Evolutionary conservation across 2,797 vertebrate species (phyloP), one percentile per base, ranked within the genome.

Genomic region (Pseudochirops corinnae): DNA sequence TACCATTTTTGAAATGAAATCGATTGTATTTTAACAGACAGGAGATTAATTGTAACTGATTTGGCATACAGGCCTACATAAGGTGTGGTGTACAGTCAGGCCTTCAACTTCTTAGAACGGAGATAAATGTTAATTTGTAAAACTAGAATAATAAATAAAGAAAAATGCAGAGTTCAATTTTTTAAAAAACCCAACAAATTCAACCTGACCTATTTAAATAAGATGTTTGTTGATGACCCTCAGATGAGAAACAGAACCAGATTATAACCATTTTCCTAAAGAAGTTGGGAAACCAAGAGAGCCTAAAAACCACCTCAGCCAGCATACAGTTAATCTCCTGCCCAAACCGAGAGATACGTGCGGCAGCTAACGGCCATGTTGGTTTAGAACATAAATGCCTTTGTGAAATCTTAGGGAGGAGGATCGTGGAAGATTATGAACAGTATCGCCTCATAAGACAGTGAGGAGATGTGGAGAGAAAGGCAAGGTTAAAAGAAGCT

Each of bases 1-100:
- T 87, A 26, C 24, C 39, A 46, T 46, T 21, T 82, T 82, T 82
- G 39, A 74, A 39, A 82, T 46, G 67, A 46, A 24, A 87, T 50
- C 26, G 74, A 46, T 87, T 50, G 11, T 50, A 50, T 87, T 87
- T 26, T 82, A 82, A 82, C 74, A 82, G 39, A 87, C 39, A 50
- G 74, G 74, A 87, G 74, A 87, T 87, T 87, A 87, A 87, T 87
- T 87, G 74, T 87, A 87, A 50, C 74, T 50, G 74, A 87, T 87
- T 87, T 87, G 39, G 74, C 33, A 46, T 87, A 24, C 3, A 87
- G 74, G 39, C 74, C 74, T 50, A 9, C 13, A 24, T 50, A 46
- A 26, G 39, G 74, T 46, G 24, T 87, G 74, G 74, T 46, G 24
- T 46, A 28, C 31, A 87, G 74, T 50, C 74, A 87, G 74, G 24